Base-by-base conservation (phyloP, 2,888 invertebrate genomes). In the Ecliptopera silaceata region DNA sequence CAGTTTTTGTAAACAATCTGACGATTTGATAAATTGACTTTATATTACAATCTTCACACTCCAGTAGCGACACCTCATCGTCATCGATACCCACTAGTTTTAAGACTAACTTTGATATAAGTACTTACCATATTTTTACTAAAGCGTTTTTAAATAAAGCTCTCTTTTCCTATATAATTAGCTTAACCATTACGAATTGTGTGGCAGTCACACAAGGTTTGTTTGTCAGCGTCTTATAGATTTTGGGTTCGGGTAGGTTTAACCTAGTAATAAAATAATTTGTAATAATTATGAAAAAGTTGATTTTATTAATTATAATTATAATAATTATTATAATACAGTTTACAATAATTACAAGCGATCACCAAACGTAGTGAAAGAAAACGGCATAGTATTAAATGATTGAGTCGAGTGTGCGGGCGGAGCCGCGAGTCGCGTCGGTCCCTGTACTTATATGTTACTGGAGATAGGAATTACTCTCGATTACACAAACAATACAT, bases 311-410 rank as follows among this genome's bases (percentile, higher is more conserved):
- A 76, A 86, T 86, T 88, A 87, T 88, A 86, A 88, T 88, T 87
- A 88, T 88, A 87, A 89, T 90, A 89, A 90, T 90, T 90, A 90
- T 89, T 91, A 90, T 91, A 89, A 90, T 91, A 91, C 90, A 91
- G 90, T 91, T 91, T 91, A 91, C 90, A 91, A 91, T 91, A 91
- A 91, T 91, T 90, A 91, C 90, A 91, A 91, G 90, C 90, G 88
- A 86, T 90, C 90, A 91, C 90, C 90, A 86, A 90, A 91, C 87
- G 85, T 82, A 89, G 90, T 88, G 90, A 91, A 91, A 90, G 86
- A 90, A 91, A 91, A 90, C 86, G 84, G 90, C 90, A 74, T 88
- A 91, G 79, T 88, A 91, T 88, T 89, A 85, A 88, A 86, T 88
- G 84, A 88, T 85, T 74, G 49, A 64, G 64, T 80, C 82, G 74